These are phyloP conservation scores for Gorsachius goisagi DNA, from an alignment of 2,113 vertebrate species.

Conservation along the genomic window DNA sequence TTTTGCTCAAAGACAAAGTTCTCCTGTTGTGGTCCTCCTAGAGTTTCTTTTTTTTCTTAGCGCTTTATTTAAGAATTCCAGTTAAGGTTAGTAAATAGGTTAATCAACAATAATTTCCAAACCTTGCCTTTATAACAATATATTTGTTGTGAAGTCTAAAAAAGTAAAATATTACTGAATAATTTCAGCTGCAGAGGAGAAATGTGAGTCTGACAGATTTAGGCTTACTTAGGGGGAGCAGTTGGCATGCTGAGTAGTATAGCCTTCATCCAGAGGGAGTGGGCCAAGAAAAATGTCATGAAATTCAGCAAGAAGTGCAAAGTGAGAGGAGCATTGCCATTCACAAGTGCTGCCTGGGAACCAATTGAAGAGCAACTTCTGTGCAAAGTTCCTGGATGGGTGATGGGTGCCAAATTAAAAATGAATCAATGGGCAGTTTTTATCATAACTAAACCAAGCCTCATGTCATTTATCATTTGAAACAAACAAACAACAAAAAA, in stretches of 20 bases:
- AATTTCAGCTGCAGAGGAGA: not conserved
- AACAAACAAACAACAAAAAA: accelerated
- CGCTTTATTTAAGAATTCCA: not conserved
- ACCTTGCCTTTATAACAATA: not conserved
- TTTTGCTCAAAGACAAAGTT: not conserved
- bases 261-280: not conserved
- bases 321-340: not conserved
- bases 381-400: not conserved
- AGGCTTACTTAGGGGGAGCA: not conserved
- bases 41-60: not conserved
- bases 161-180: not conserved
- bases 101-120: not conserved
- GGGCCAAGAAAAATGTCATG: not conserved
- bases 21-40: not conserved
- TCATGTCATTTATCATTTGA: not conserved
- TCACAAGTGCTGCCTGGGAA: not conserved
- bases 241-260: not conserved
- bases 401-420: not conserved
- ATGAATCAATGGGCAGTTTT: not conserved
- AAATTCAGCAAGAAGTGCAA: not conserved
- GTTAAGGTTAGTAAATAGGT: not conserved
- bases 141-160: not conserved
- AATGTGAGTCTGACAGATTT: not conserved
- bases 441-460: not conserved
- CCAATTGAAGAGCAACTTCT: not conserved